phyloP scores from a whole-genome alignment of 2,113 vertebrate genomes.

The Ceuthmochares aereus region DNA sequence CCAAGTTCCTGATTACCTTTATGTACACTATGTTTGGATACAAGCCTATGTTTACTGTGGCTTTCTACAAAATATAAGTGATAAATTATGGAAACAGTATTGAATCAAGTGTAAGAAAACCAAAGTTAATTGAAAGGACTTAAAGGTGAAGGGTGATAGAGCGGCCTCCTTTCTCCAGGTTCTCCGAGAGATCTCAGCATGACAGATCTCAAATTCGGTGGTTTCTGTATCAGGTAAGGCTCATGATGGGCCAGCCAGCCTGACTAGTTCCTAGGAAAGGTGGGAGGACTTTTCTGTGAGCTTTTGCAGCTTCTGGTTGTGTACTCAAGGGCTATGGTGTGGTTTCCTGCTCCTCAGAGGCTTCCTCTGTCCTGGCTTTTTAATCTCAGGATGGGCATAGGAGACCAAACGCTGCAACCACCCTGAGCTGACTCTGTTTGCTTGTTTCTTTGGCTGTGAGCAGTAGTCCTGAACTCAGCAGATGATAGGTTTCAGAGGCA shows the following conservation, averaged over 20 bases:
- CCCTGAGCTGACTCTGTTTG: not conserved
- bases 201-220: not conserved
- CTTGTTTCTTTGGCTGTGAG: not conserved
- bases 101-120: not conserved
- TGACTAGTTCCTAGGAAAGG: not conserved
- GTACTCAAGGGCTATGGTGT: not conserved
- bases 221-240: not conserved
- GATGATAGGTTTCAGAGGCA: not conserved
- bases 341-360: not conserved
- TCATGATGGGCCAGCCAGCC: not conserved
- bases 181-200: too few species aligned
- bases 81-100: not conserved
- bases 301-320: not conserved
- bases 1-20: not conserved
- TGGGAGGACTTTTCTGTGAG: not conserved
- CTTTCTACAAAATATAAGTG: not conserved
- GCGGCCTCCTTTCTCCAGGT: not conserved
- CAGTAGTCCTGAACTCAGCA: not conserved
- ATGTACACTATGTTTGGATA: not conserved
- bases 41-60: not conserved
- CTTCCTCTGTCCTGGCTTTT: not conserved
- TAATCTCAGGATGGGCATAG: not conserved
- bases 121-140: not conserved
- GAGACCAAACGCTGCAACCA: not conserved
- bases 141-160: not conserved